phyloP scores from a whole-genome alignment of 2,797 vertebrate genomes.

The Anisognathus igniventris region DNA sequence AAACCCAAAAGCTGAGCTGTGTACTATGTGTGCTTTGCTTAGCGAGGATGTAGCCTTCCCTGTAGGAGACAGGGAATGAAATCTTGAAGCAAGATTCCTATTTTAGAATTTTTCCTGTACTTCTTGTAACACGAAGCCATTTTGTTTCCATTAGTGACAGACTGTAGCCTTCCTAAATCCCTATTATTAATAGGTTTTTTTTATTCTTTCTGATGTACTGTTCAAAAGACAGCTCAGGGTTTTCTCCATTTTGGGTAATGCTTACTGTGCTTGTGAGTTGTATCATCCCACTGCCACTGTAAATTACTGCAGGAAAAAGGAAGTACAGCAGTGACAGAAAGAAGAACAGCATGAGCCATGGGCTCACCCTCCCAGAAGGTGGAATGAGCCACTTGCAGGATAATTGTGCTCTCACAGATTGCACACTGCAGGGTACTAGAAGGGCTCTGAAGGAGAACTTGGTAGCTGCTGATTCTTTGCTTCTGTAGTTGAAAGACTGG shows the following conservation, averaged over 20 bases:
- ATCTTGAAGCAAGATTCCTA: neutral
- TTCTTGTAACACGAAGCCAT: neutral
- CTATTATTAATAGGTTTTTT: neutral
- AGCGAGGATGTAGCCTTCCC: neutral
- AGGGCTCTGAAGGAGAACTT: neutral
- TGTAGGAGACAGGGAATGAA: neutral
- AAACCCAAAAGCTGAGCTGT: neutral
- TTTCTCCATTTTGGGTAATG: neutral
- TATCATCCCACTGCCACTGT: neutral
- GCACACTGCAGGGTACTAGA: slow-evolving; percentile 6
- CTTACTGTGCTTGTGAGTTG: neutral
- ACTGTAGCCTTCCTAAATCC: neutral
- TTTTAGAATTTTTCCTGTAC: neutral
- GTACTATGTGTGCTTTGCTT: neutral
- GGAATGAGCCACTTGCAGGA: neutral
- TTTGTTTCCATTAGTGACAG: neutral
- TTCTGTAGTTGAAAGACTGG: neutral
- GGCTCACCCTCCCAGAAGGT: neutral
- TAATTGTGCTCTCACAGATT: neutral
- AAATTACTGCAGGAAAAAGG: neutral
- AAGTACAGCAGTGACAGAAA: neutral
- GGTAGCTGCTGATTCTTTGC: neutral
- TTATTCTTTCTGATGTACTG: neutral
- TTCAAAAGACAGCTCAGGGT: neutral
- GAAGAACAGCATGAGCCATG: neutral